phyloP scores from a whole-genome alignment of 2,113 vertebrate species.

The Chrysemys picta region DNA sequence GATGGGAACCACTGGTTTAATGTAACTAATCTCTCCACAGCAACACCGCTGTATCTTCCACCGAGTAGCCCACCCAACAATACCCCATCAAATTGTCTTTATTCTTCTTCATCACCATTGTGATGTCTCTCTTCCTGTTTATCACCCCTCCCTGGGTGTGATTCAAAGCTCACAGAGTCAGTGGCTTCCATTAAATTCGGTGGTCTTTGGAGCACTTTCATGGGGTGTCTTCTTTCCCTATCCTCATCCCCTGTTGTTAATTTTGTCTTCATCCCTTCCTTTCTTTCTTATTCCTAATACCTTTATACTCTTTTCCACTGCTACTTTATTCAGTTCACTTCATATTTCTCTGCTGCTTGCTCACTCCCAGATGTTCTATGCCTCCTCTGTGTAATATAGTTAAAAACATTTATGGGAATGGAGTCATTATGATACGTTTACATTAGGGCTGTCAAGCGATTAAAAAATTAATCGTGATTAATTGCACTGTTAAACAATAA shows the following conservation, averaged over 20 bases:
- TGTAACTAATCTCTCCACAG: background rate
- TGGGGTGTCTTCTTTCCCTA: background rate
- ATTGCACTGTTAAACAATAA: too few species aligned
- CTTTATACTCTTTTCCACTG: background rate
- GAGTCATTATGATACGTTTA: background rate
- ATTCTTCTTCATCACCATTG: background rate
- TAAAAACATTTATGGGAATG: background rate
- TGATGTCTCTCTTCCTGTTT: background rate
- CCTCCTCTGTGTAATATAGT: background rate
- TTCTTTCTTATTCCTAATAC: background rate
- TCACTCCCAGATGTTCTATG: background rate
- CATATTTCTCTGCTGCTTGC: background rate
- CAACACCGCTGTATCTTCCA: background rate
- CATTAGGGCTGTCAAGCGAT: too few species aligned
- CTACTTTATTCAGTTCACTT: background rate
- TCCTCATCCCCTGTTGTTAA: background rate
- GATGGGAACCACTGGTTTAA: background rate
- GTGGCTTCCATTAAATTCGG: background rate
- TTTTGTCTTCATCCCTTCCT: background rate
- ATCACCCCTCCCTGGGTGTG: background rate
- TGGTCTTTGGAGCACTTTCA: background rate
- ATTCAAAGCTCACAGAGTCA: background rate
- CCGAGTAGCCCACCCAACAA: background rate
- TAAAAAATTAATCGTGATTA: too few species aligned
- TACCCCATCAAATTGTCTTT: background rate